Evolutionary conservation across 2,797 vertebrate species (phyloP), one percentile per base, ranked within the genome.

Genomic region (Anabacerthia variegaticeps): DNA sequence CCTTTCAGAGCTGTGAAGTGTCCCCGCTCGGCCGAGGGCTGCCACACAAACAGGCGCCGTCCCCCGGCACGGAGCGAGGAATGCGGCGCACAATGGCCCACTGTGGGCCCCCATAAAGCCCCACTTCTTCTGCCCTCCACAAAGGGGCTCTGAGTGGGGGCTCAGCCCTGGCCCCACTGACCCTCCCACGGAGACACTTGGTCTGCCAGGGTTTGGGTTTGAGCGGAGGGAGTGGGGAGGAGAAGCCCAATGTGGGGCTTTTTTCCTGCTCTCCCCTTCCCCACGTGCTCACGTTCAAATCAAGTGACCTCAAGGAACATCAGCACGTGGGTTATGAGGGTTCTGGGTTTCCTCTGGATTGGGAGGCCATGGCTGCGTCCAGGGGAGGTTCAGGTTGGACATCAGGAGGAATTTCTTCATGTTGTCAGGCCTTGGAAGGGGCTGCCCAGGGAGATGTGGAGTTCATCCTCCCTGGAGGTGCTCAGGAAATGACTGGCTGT

Each of bases 101-200:
- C 89, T 98, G 98, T 98, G 97, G 39, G 49, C 88, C 37, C 27
- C 92, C 62, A 98, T 96, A 98, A 98, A 97, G 97, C 97, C 78
- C 89, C 32, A 16, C 85, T 98, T 98, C 97, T 97, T 96, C 88
- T 68, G 90, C 72, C 87, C 37, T 62, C 85, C 87, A 97, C 94
- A 93, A 97, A 97, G 96, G 94, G 32, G 54, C 95, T 97, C 97
- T 95, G 65, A 96, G 94, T 4, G 1, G 76, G 74, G 75, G 55
- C 87, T 91, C 55, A 58, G 93, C 91, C 23, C 11, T 73, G 76
- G 89, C 65, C 16, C 55, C 85, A 51, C 85, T 67, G 61, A 43
- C 43, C 58, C 67, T 87, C 83, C 72, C 87, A 68, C 94, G 59
- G 77, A 84, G 71, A 34, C 48, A 3, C 76, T 90, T 30, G 12